Percentiles rank a stretch among this genome's conserved stretches.
These are phyloP conservation scores for Hesperia comma DNA, from an alignment of 2,888 invertebrate genomes.

Conservation along the genomic window DNA sequence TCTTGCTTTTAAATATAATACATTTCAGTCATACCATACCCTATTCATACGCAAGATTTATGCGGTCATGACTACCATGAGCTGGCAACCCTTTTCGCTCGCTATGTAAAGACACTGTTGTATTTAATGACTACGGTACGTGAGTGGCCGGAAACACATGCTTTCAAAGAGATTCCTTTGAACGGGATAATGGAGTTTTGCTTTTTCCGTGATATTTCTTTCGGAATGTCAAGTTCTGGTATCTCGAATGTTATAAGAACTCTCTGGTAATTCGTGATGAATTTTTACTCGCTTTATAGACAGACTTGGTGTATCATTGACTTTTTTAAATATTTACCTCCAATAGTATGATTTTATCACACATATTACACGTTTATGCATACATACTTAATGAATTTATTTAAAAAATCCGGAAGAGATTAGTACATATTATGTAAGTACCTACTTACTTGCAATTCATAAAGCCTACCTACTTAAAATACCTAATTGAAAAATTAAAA, in stretches of 20 bases:
- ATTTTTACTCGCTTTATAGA: neutral
- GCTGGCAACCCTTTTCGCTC: constrained; percentile 2
- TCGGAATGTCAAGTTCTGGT: constrained; percentile 10
- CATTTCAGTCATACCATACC: neutral
- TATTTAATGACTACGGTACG: constrained; percentile 7
- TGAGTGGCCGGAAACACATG: constrained; percentile 14
- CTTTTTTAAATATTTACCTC: too few relatives aligned
- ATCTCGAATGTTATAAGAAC: neutral
- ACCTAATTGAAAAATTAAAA: too few relatives aligned
- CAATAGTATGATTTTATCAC: too few relatives aligned
- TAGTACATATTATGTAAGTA: too few relatives aligned
- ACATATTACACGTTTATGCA: too few relatives aligned
- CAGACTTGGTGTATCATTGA: too few relatives aligned
- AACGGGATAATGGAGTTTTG: constrained; percentile 30
- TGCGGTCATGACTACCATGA: constrained; percentile 2
- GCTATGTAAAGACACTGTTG: constrained; percentile 7
- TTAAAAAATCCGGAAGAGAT: too few relatives aligned
- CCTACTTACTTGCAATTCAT: too few relatives aligned
- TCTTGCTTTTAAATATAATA: neutral
- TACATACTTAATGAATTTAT: too few relatives aligned
- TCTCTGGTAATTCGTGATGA: neutral
- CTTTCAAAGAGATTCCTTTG: constrained; percentile 26
- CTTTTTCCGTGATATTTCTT: constrained; percentile 26
- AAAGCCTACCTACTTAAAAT: too few relatives aligned
- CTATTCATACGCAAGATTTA: constrained; percentile 5